phyloP scores from a whole-genome alignment of 1,140 invertebrate genomes.

The Sitophilus oryzae region DNA sequence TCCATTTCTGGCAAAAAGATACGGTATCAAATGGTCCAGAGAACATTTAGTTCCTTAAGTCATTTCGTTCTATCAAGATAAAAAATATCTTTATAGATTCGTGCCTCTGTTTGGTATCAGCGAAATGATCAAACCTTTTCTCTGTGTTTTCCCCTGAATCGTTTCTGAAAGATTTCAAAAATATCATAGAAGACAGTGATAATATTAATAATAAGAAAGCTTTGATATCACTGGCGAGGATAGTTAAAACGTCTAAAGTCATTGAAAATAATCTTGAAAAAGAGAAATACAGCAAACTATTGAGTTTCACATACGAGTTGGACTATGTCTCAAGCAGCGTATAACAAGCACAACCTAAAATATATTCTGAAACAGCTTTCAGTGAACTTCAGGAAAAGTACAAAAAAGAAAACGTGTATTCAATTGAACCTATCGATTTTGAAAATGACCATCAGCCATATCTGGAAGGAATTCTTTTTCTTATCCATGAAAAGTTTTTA shows the following conservation, averaged over 20 bases:
- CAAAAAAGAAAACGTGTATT: constrained; percentile 16
- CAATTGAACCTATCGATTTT: constrained; percentile 13
- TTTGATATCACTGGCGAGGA: constrained; percentile 19
- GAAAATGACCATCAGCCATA: constrained; percentile 16
- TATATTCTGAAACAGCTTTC: constrained; percentile 31
- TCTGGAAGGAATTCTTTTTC: constrained; percentile 27
- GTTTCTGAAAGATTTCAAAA: constrained; percentile 24
- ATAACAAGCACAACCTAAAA: no score
- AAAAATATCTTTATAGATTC: constrained; percentile 33
- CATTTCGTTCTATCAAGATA: constrained; percentile 28
- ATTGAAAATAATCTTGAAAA: constrained; percentile 23
- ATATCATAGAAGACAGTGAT: not conserved
- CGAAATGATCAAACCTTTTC: constrained; percentile 34
- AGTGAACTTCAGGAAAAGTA: constrained; percentile 21
- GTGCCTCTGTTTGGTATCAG: constrained; percentile 36
- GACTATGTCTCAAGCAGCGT: constrained; percentile 17
- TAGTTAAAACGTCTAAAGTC: constrained; percentile 21
- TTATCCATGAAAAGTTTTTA: constrained; percentile 29
- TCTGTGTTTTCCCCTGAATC: constrained; percentile 12
- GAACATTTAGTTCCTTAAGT: constrained; percentile 30
- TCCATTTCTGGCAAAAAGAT: constrained; percentile 37
- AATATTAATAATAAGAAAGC: constrained; percentile 7
- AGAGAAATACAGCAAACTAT: constrained; percentile 19
- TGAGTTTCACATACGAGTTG: constrained; percentile 17
- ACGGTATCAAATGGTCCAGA: constrained; percentile 34